A percentile compares a stretch with the other conserved stretches of the same genome.
These are phyloP conservation scores for Cryptoprocta ferox DNA, from an alignment of 2,797 vertebrate genomes.

Conservation along the genomic window DNA sequence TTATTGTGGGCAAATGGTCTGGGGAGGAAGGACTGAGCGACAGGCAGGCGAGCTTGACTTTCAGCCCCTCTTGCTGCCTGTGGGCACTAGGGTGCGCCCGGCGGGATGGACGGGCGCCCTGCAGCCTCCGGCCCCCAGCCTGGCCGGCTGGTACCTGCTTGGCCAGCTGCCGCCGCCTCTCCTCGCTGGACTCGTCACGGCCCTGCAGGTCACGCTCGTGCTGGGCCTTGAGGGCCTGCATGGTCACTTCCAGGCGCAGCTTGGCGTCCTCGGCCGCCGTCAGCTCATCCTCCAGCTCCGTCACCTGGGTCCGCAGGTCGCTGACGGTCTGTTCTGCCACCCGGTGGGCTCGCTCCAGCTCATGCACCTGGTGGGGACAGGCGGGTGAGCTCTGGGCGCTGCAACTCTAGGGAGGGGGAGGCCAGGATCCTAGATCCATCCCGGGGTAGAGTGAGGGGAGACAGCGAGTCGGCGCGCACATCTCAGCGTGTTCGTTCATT, in stretches of 20 bases:
- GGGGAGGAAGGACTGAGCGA: background rate
- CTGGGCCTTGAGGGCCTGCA: constrained; percentile 95
- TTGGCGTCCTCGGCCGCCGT: constrained; percentile 92
- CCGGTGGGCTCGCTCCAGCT: constrained; percentile 91
- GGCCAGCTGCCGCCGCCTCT: constrained; percentile 92
- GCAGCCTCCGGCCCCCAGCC: background rate
- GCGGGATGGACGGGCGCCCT: accelerated
- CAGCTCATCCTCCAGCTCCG: constrained; percentile 95
- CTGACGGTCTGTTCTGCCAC: constrained; percentile 91
- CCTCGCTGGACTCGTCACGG: constrained; percentile 93
- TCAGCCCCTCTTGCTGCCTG: background rate
- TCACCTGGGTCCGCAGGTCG: constrained; percentile 91
- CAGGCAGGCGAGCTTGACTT: background rate
- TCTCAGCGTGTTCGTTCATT: too few relatives aligned
- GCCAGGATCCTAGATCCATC: background rate
- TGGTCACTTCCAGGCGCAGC: constrained; percentile 93
- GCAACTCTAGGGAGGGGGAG: accelerated
- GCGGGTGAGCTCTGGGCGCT: accelerated
- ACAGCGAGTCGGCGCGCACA: background rate
- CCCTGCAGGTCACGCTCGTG: constrained; percentile 94
- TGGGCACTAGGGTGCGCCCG: accelerated
- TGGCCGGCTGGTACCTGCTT: constrained; percentile 89
- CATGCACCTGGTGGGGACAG: constrained; percentile 90
- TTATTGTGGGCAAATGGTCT: accelerated
- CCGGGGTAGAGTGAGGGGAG: background rate